Percentiles rank a stretch among this genome's conserved stretches.
Conservation (phyloP, 1,140 invertebrate genomes). For the Varroa destructor region DNA sequence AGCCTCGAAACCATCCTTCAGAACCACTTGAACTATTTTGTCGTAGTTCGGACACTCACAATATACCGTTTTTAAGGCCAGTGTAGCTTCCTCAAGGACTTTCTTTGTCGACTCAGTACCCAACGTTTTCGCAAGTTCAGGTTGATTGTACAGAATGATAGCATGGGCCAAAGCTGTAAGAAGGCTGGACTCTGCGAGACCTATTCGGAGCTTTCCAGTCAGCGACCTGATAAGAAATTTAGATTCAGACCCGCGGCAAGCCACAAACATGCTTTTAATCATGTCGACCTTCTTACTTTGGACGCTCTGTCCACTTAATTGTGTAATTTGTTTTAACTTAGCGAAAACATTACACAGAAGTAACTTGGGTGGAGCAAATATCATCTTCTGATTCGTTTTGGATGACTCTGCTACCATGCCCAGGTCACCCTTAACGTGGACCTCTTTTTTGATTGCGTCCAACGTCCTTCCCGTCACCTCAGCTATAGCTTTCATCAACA, state of each 20-base stretch:
- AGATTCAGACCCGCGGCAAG: slow-evolving; percentile 77
- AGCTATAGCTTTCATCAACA: slow-evolving; percentile 84
- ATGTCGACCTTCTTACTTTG: slow-evolving; percentile 72
- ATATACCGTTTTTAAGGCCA: slow-evolving; percentile 81
- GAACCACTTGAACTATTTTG: slow-evolving; percentile 61
- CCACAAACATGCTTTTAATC: slow-evolving; percentile 80
- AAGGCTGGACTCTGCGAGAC: slow-evolving; percentile 89
- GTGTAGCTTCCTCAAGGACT: slow-evolving; percentile 57
- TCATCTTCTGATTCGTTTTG: slow-evolving; percentile 76
- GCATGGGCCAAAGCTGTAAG: slow-evolving; percentile 74
- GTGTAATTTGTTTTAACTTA: slow-evolving; percentile 77
- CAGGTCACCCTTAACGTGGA: slow-evolving; percentile 66
- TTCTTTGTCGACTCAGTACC: slow-evolving; percentile 61
- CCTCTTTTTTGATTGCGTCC: slow-evolving; percentile 70
- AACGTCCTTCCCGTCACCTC: slow-evolving; percentile 74
- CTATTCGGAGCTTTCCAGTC: slow-evolving; percentile 85
- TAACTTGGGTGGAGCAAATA: slow-evolving; percentile 52
- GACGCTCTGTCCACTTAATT: slow-evolving; percentile 63
- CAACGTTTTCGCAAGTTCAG: slow-evolving; percentile 29
- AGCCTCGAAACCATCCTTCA: slow-evolving; percentile 62
- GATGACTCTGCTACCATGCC: slow-evolving; percentile 74
- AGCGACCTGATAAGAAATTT: slow-evolving; percentile 80
- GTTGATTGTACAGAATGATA: slow-evolving; percentile 46
- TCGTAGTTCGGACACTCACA: slow-evolving; percentile 96
- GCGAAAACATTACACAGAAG: slow-evolving; percentile 56